phyloP scores from a whole-genome alignment of 2,113 vertebrate species.

The Oophaga pumilio region DNA sequence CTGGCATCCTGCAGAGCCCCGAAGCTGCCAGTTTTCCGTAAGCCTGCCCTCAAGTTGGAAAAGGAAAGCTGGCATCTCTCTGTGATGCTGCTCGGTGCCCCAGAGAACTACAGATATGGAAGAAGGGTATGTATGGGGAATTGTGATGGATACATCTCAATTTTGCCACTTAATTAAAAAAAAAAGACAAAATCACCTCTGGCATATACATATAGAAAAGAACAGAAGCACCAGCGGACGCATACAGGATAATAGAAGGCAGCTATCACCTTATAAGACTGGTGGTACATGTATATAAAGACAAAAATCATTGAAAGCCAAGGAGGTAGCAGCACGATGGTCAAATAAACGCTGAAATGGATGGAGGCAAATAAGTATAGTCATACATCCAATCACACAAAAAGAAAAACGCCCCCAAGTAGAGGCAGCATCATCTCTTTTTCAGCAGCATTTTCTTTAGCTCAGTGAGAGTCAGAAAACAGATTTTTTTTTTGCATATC shows the following conservation, averaged over 20 bases:
- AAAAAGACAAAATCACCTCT: not conserved
- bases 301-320: not conserved
- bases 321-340: not conserved
- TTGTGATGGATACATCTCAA: slow-evolving; percentile 9
- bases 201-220: not conserved
- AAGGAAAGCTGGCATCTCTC: slow-evolving; percentile 49
- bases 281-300: not conserved
- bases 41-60: slow-evolving; percentile 61
- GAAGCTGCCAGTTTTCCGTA: slow-evolving; percentile 69
- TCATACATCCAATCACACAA: not conserved
- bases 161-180: not conserved
- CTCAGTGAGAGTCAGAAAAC: too few relatives aligned
- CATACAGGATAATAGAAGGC: not conserved
- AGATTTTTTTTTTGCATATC: too few relatives aligned
- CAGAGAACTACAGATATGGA: slow-evolving; percentile 49
- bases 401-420: too few relatives aligned
- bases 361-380: not conserved
- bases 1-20: slow-evolving; percentile 63
- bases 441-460: too few relatives aligned
- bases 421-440: too few relatives aligned
- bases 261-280: not conserved
- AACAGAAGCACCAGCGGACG: not conserved
- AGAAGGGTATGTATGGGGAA: slow-evolving; percentile 31
- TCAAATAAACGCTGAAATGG: not conserved
- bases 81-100: slow-evolving; percentile 31